Conservation (phyloP, 2,113 vertebrate genomes). For the Hemiscyllium ocellatum region DNA sequence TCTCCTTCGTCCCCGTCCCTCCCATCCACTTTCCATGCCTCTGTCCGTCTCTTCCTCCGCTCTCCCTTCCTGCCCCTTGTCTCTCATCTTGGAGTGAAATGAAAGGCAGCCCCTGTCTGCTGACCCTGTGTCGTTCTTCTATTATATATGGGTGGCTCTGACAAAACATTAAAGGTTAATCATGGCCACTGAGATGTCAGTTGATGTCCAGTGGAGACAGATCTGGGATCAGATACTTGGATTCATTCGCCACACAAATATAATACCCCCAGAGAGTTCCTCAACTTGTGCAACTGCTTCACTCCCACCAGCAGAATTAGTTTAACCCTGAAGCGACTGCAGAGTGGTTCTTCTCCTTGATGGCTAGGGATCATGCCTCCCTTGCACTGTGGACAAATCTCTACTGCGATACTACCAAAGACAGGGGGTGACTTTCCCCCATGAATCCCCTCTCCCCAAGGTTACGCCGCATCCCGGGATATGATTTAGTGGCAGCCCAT, state of each 20-base stretch:
- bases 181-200: neutral
- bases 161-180: neutral
- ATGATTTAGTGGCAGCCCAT: neutral
- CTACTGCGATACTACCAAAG: neutral
- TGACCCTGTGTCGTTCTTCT: neutral
- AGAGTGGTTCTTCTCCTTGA: neutral
- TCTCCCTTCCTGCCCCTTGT: neutral
- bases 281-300: neutral
- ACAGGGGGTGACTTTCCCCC: neutral
- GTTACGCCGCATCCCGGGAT: neutral
- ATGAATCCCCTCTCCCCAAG: neutral
- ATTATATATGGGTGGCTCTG: constrained; percentile 10
- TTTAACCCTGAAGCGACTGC: neutral
- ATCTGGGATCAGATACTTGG: neutral
- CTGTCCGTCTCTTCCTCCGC: neutral
- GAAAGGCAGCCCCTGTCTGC: neutral
- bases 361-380: neutral
- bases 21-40: neutral
- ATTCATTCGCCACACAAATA: neutral
- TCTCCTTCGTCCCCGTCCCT: neutral
- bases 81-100: neutral
- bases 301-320: neutral
- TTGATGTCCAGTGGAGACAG: neutral
- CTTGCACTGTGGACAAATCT: neutral
- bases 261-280: neutral